Percentiles rank a stretch among this genome's conserved stretches.
These are phyloP conservation scores for Toxostoma redivivum DNA, from an alignment of 2,113 vertebrate genomes.

Conservation along the genomic window DNA sequence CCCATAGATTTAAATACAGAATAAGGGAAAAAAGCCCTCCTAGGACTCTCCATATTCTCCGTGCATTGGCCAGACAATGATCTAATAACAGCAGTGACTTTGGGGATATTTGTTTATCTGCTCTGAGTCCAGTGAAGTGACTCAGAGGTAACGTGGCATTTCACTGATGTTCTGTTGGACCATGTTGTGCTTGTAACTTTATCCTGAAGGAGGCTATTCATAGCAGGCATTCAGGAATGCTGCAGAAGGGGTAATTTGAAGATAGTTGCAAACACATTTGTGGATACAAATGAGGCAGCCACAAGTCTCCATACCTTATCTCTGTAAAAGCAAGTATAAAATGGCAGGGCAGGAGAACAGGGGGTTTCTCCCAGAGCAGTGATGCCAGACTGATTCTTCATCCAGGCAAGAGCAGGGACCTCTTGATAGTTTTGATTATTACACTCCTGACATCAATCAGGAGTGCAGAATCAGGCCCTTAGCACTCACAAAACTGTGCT, in stretches of 20 bases:
- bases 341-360: neutral
- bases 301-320: neutral
- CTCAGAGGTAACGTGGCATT: neutral
- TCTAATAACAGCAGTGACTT: constrained; percentile 53
- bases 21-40: neutral
- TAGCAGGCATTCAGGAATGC: neutral
- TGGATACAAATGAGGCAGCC: neutral
- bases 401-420: rapidly evolving
- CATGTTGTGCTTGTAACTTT: neutral
- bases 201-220: neutral
- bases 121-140: constrained; percentile 16
- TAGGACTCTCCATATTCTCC: constrained; percentile 27
- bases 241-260: neutral
- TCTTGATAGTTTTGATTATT: neutral
- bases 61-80: constrained; percentile 56
- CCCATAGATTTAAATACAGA: constrained; percentile 16
- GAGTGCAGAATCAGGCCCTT: neutral
- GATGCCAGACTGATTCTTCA: neutral
- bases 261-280: neutral
- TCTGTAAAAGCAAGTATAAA: neutral
- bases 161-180: neutral
- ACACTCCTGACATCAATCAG: neutral
- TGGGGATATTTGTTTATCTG: constrained; percentile 11
- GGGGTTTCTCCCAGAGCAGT: neutral
- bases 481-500: neutral